These are phyloP conservation scores for Oreocharis arfaki DNA, from an alignment of 2,113 vertebrate genomes.

Conservation along the genomic window DNA sequence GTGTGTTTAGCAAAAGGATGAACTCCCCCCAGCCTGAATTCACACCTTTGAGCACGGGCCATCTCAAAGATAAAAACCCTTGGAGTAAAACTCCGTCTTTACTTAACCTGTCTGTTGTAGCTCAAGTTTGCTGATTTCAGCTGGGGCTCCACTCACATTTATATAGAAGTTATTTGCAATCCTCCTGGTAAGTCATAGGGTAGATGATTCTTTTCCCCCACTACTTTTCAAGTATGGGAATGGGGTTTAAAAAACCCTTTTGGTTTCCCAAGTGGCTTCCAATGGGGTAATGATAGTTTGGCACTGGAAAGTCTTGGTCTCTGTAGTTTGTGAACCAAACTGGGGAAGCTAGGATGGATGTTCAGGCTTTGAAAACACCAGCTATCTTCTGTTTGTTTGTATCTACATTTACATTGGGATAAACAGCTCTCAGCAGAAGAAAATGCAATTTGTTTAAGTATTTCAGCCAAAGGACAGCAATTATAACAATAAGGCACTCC, in stretches of 20 bases:
- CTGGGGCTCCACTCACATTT: not conserved
- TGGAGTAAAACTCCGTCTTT: not conserved
- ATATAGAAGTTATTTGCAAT: not conserved
- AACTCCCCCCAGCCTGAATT: rapidly evolving
- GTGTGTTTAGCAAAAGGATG: not conserved
- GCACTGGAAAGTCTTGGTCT: not conserved
- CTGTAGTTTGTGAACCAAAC: not conserved
- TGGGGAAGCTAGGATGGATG: not conserved
- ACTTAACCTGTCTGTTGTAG: not conserved
- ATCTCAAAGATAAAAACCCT: not conserved
- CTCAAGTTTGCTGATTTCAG: not conserved
- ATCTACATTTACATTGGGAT: not conserved
- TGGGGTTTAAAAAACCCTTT: not conserved
- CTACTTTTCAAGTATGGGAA: not conserved
- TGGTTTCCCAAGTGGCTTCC: not conserved
- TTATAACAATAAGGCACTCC: not conserved
- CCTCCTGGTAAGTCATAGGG: not conserved
- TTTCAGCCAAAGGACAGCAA: conserved; percentile 36
- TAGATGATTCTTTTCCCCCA: not conserved
- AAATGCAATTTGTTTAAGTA: not conserved
- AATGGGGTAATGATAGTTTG: not conserved
- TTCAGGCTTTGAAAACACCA: conserved; percentile 14
- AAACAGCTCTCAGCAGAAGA: conserved; percentile 33
- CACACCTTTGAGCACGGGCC: not conserved
- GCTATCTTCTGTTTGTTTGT: conserved; percentile 25